Evolutionary conservation across 2,888 invertebrate genomes (phyloP), one percentile per base, ranked within the genome.

Genomic region (Rhagonycha fulva): DNA sequence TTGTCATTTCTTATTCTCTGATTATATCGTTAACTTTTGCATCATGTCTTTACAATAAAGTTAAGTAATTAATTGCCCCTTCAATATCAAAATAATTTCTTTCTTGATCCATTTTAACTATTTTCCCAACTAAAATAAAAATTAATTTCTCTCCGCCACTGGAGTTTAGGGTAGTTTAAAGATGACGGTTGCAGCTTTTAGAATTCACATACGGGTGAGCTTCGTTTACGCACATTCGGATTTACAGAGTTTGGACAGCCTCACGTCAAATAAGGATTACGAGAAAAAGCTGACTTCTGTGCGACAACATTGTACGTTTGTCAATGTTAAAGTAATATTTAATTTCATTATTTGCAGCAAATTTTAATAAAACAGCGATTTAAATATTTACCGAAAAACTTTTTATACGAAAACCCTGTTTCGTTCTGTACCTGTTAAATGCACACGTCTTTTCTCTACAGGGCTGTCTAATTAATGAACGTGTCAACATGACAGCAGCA

Each of bases 401-500:
- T n/a, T 47, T 12, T 47, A 0, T 7, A n/a, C 12, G 12, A 12
- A 32, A 47, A n/a, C n/a, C 9, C 47, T 9, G 47, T n/a, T 47
- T 47, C 47, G 47, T 47, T 73, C 68, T 74, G 67, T 70, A 73
- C 76, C 76, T 76, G 73, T 62, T 68, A 62, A 73, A 69, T 62
- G 70, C 72, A 76, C 74, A 71, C 71, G 74, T 74, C 68, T 77
- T 62, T 74, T 76, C 73, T 77, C 75, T 70, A 74, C 75, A 70
- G 76, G 70, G 74, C 67, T 73, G 76, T 73, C 78, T 81, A 81
- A 81, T 81, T 81, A 81, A 81, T 81, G 79, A 80, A 79, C 77
- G 76, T 79, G 80, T 81, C 79, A 81, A 78, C 79, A 80, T 78
- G 80, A 79, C 80, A 75, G 80, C 71, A 78, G 78, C 79, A 79